phyloP scores from a whole-genome alignment of 2,888 invertebrate genomes.

The Eupithecia dodoneata region DNA sequence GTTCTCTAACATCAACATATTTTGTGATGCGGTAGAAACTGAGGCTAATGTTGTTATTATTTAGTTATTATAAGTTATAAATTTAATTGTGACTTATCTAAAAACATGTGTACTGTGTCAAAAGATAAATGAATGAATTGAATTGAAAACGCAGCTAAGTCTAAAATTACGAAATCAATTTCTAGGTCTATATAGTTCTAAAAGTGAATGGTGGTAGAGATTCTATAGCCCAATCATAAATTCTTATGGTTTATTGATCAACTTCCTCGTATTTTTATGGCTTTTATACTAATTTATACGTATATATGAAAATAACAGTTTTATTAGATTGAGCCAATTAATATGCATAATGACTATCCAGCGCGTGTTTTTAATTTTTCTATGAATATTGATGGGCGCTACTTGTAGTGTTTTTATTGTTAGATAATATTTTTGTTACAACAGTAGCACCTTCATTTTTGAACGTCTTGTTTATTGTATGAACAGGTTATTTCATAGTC shows the following conservation, averaged over 20 bases:
- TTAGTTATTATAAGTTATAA: no score
- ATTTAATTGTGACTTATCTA: no score
- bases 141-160: not conserved
- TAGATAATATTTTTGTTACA: conserved; percentile 27
- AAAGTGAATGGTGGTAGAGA: not conserved
- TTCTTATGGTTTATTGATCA: conserved; percentile 34
- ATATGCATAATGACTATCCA: conserved; percentile 36
- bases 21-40: no score
- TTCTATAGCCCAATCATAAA: conserved; percentile 18
- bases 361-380: conserved; percentile 48
- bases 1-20: not conserved
- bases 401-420: conserved; percentile 43
- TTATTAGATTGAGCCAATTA: conserved; percentile 38
- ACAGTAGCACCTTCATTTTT: conserved; percentile 22
- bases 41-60: no score
- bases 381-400: conserved; percentile 57
- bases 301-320: conserved; percentile 33
- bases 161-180: not conserved
- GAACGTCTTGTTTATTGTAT: not conserved
- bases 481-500: not conserved
- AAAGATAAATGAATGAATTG: no score
- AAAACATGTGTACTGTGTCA: no score
- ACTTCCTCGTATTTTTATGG: conserved; percentile 31
- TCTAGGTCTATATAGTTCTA: not conserved
- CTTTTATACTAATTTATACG: conserved; percentile 29